Evolutionary conservation across 2,113 vertebrate genomes (phyloP).

Genomic region (Nesoenas mayeri): DNA sequence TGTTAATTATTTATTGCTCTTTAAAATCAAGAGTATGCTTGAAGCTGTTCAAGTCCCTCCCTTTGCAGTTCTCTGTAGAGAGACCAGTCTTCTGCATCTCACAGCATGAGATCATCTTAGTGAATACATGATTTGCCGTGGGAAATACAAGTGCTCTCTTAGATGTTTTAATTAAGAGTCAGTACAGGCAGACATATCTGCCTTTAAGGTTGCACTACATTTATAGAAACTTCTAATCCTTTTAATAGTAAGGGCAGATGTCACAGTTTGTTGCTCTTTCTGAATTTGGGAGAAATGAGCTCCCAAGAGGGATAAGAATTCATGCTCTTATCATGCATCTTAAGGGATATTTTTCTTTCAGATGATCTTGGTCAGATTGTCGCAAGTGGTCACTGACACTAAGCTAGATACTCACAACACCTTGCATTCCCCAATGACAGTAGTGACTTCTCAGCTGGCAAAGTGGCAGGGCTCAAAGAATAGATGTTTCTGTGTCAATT

Average conservation of each 20-base stretch:
- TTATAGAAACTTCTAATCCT: background rate
- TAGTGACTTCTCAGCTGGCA: background rate
- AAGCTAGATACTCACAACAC: background rate
- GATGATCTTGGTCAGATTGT: background rate
- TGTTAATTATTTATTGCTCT: conserved; percentile 1
- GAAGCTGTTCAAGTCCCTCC: background rate
- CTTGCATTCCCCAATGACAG: background rate
- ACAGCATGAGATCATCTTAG: background rate
- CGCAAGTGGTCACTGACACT: background rate
- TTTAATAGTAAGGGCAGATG: background rate
- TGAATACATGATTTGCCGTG: conserved; percentile 6
- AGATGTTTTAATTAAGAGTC: background rate
- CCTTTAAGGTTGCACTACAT: background rate
- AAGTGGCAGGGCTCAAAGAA: background rate
- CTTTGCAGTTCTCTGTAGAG: background rate
- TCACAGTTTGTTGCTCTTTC: background rate
- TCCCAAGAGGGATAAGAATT: background rate
- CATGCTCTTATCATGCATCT: background rate
- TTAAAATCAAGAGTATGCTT: background rate
- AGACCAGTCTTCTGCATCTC: background rate
- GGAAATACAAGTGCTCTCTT: background rate
- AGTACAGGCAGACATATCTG: background rate
- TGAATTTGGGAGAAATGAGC: background rate
- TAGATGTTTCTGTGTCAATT: background rate
- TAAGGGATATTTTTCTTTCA: background rate